Evolutionary conservation across 1,140 invertebrate species (phyloP).

Genomic region (Drosophila hydei): DNA sequence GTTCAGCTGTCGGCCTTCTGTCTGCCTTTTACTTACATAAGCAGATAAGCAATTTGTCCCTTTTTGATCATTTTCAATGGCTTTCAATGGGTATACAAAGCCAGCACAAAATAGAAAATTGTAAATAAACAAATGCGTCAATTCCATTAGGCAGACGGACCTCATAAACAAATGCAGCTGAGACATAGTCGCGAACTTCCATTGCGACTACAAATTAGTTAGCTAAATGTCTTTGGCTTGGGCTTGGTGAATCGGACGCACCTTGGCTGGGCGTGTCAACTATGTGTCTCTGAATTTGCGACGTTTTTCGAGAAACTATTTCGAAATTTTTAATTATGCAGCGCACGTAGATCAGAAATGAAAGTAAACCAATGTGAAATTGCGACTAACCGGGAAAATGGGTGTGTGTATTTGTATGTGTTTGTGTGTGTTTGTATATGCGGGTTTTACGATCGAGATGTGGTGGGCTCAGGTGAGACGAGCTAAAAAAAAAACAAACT

Average conservation of each 20-base stretch:
- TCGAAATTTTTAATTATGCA: conserved; percentile 73
- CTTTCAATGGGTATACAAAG: not conserved
- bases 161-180: conserved; percentile 17
- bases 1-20: no score
- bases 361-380: conserved; percentile 78
- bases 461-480: not conserved
- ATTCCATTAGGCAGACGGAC: conserved; percentile 5
- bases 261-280: conserved; percentile 45
- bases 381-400: conserved; percentile 51
- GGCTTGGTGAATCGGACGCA: conserved; percentile 42
- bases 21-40: no score
- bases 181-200: conserved; percentile 14
- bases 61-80: no score
- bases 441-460: conserved; percentile 14
- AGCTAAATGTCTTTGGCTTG: conserved; percentile 16
- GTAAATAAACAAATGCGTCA: conserved; percentile 35
- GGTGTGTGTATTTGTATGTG: conserved; percentile 17
- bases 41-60: no score
- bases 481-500: conserved; percentile 8
- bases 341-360: conserved; percentile 76
- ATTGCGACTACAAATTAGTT: conserved; percentile 62
- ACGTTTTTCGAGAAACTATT: conserved; percentile 69
- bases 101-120: conserved; percentile 54
- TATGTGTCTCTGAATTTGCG: conserved; percentile 48
- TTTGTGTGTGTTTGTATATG: conserved; percentile 8